Percentiles rank a stretch among this genome's conserved stretches.
Conservation (phyloP, 2,113 vertebrate species). For the Sisor rabdophorus region DNA sequence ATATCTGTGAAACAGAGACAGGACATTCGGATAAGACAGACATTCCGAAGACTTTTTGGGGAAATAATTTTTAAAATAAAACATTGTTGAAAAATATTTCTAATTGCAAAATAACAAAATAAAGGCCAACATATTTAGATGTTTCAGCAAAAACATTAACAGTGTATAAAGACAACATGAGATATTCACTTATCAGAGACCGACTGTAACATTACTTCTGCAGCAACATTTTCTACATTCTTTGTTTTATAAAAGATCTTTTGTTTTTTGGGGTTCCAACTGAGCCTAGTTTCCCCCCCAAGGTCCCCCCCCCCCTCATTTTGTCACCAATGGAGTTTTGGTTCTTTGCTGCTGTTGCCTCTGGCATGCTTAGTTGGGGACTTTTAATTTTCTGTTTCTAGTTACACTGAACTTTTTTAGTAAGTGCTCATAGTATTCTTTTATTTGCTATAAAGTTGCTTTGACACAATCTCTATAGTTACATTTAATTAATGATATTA, state of each 20-base stretch:
- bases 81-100: not conserved
- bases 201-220: not conserved
- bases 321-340: no score
- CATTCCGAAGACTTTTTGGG: not conserved
- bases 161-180: not conserved
- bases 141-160: not conserved
- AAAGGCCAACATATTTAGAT: not conserved
- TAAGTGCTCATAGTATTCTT: no score
- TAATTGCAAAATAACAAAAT: not conserved
- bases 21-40: slow-evolving; percentile 16
- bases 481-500: no score
- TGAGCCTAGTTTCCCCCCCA: no score
- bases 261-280: no score
- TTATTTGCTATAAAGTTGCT: no score
- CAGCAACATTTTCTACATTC: not conserved
- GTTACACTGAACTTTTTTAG: no score
- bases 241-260: not conserved
- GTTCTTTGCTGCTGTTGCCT: no score
- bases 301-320: no score
- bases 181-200: not conserved
- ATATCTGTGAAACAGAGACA: slow-evolving; percentile 75
- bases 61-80: not conserved
- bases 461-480: no score
- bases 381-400: no score
- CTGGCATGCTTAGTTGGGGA: no score